Base-by-base conservation (phyloP, 2,888 invertebrate genomes). In the Pandemis heparana region DNA sequence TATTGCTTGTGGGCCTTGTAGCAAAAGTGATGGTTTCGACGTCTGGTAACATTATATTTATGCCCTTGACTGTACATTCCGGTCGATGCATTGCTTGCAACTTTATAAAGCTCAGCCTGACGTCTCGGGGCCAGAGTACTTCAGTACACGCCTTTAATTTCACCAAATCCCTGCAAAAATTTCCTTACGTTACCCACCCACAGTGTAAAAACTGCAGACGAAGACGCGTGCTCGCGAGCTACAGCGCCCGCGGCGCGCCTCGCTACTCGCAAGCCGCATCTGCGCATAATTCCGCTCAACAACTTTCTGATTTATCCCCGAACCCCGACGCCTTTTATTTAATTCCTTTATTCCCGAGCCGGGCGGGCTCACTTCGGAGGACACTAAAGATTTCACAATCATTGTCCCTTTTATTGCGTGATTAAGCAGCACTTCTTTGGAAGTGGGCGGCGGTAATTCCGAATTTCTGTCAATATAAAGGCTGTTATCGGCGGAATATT, bases 381-480 rank as follows among this genome's bases (percentile, higher is more conserved):
- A 53, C 62, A 38, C 60, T 43, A 53, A 62, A 60, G 62, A 62
- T 66, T 63, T 66, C 41, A 39, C 61, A 71, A 72, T 72, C 56
- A 68, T 68, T 68, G 72, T 68, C 68, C 65, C 64, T 46, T 73
- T 63, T 73, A 68, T 68, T 38, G 38, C 63, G 63, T 48, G 68
- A 73, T 73, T 63, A 68, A 73, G 68, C 72, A 43, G 48, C 51
- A 16, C 53, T 62, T 23, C 43, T 32, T 32, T 32, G 64, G 60
- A 51, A 23, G 59, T 23, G 43, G 68, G 66, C 73, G 63, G 60
- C 46, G 32, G 51, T 68, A 38, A 56, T 79, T 76, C 75, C 78
- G 77, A 80, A 79, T 76, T 77, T 77, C 74, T 62, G 80, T 79
- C 80, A 78, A 82, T 80, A 79, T 76, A 81, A 80, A 79, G 75